Base-by-base conservation (phyloP, 2,888 invertebrate genomes). In the Drosophila macrothrix region DNA sequence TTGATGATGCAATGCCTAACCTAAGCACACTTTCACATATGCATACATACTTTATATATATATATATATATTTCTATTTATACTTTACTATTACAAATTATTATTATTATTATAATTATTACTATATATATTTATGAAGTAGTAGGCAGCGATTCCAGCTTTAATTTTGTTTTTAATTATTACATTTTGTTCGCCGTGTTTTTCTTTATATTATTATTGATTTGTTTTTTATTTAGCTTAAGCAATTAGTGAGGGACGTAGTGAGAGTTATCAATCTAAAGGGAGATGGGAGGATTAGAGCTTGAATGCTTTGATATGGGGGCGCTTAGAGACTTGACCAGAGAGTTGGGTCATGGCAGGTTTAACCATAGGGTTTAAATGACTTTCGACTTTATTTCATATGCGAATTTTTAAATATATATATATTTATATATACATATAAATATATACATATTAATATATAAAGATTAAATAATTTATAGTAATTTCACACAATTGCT, bases 301-400 rank as follows among this genome's bases (percentile, higher is more conserved):
- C 73, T 63, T 60, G 52, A 68, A 69, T 59, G 78, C 78, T 78
- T 68, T 61, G 25, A 41, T 54, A 6, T 49, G 33, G 68, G 52
- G 52, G 49, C 67, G 62, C 65, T 76, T 61, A 58, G 49, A 52
- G 68, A 58, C n/a, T 62, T 61, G 56, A 56, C 56, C 43, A 46
- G 50, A 65, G 50, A 46, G 41, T 53, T 60, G 52, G 56, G 41
- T 43, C 60, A 62, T 72, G 67, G 66, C 66, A 35, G 71, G 73
- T 71, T 73, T 56, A 73, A 54, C 65, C 66, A 65, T 73, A 78
- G 70, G 73, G 76, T 73, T 80, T 78, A 78, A 73, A 80, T 82
- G 79, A 90, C 83, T 90, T 91, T 89, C 73, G 79, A 88, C 83
- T 87, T 84, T 88, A 84, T 91, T 91, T 90, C 80, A 82, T 86